phyloP scores from a whole-genome alignment of 2,888 invertebrate species.

The Noctua janthina region DNA sequence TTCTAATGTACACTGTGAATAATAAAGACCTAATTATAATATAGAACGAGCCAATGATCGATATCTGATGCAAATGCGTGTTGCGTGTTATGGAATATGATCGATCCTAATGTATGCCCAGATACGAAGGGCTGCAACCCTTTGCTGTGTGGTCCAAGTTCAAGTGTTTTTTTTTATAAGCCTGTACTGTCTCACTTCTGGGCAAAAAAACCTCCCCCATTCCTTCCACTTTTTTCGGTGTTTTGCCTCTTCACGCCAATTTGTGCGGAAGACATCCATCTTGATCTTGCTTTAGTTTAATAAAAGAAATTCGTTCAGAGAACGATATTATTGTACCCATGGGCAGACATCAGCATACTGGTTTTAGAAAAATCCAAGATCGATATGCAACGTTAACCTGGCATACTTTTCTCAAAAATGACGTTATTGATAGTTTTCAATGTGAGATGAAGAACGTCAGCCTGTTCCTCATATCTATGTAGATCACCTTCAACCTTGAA shows the following conservation, averaged over 20 bases:
- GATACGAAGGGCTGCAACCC: conserved; percentile 57
- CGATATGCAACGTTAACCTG: background rate
- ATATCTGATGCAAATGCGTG: conserved; percentile 71
- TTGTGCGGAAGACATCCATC: background rate
- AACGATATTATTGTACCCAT: background rate
- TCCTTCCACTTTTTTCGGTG: background rate
- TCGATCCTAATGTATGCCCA: conserved; percentile 76
- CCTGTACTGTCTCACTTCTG: background rate
- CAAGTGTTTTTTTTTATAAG: background rate
- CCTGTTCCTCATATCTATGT: background rate
- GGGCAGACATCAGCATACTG: background rate
- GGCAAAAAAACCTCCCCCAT: background rate
- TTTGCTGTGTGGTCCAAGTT: conserved; percentile 58
- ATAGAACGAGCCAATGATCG: conserved; percentile 60
- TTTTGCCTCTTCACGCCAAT: background rate
- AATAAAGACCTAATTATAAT: conserved; percentile 64
- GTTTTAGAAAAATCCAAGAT: background rate
- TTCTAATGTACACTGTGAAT: conserved; percentile 44
- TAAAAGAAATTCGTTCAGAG: background rate
- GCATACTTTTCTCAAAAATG: background rate
- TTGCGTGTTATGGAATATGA: conserved; percentile 70
- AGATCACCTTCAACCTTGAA: background rate
- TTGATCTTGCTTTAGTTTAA: too few relatives aligned
- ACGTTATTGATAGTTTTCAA: background rate
- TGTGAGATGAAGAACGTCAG: background rate